Evolutionary conservation across 2,888 invertebrate genomes (phyloP), one percentile per base, ranked within the genome.

Genomic region (Pterostichus madidus): DNA sequence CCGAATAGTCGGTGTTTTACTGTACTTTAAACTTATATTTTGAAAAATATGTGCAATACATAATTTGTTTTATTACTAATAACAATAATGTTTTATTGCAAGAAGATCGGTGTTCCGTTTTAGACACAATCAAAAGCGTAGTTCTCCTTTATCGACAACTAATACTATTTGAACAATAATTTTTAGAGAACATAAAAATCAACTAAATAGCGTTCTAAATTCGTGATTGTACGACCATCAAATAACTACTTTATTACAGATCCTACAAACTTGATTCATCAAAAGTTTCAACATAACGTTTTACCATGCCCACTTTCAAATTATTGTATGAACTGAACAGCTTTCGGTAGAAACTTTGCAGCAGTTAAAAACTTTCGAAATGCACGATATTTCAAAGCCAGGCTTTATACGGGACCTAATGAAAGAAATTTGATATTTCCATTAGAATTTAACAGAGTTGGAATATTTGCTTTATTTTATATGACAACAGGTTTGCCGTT

Each of bases 281-380:
- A 8, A 17, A 59, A 24, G 44, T 24, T 81, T 5, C 11, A 31
- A 2, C 53, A 56, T 7, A 81, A 75, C 4, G 53, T 24, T 44
- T 39, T 39, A 8, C 39, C 8, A 4, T 81, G 81, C 46, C 73
- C 73, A 8, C 39, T 81, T n/a, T 59, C 81, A 17, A 75, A 39
- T 44, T 73, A 56, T 31, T 81, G 81, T 59, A 2, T 81, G 24
- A 81, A 81, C 56, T 39, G 81, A 24, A 81, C 81, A 39, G 81
- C 81, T 0, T 81, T 81, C 59, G 6, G 59, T 8, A 53, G 73
- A 59, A 49, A 75, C 59, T 81, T 75, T 59, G 81, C 24, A 1
- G 44, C 59, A n/a, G 11, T 46, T 5, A 52, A 61, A 59, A 81
- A 75, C 24, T 39, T 59, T 5, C n/a, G 81, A 39, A 73, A 81